phyloP scores from a whole-genome alignment of 2,113 vertebrate genomes.

The Agapornis roseicollis region DNA sequence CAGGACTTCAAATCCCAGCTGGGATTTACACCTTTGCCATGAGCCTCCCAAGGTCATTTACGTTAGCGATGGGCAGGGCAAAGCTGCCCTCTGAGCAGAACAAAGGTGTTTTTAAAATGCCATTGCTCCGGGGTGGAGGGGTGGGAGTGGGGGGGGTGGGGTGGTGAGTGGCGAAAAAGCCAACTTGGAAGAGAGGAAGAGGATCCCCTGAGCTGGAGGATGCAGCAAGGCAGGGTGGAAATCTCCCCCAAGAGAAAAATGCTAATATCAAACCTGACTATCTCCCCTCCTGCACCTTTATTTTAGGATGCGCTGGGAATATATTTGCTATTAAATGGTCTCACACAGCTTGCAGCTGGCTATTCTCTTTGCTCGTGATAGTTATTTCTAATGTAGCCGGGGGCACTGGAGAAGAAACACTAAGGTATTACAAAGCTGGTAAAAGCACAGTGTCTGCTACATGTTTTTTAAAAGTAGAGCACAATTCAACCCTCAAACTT shows the following conservation, averaged over 20 bases:
- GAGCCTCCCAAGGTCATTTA: not conserved
- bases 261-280: no score
- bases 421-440: rapidly evolving
- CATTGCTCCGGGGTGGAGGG: not conserved
- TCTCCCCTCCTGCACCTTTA: not conserved
- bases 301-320: not conserved
- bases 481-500: no score
- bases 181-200: not conserved
- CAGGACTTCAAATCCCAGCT: not conserved
- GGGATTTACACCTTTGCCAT: not conserved
- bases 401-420: not conserved
- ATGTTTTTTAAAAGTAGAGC: rapidly evolving
- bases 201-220: not conserved
- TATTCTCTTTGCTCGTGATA: not conserved
- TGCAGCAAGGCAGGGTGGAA: not conserved
- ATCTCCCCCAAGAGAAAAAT: not conserved
- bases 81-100: not conserved
- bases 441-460: not conserved
- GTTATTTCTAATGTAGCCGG: not conserved
- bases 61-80: not conserved
- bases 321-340: not conserved
- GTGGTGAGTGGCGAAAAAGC: no score
- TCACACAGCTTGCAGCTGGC: not conserved
- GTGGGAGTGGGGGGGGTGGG: no score
- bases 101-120: not conserved